A percentile compares a stretch with the other conserved stretches of the same genome.
Conservation (phyloP, 2,888 invertebrate species). For the Drosophila flavopinicola region DNA sequence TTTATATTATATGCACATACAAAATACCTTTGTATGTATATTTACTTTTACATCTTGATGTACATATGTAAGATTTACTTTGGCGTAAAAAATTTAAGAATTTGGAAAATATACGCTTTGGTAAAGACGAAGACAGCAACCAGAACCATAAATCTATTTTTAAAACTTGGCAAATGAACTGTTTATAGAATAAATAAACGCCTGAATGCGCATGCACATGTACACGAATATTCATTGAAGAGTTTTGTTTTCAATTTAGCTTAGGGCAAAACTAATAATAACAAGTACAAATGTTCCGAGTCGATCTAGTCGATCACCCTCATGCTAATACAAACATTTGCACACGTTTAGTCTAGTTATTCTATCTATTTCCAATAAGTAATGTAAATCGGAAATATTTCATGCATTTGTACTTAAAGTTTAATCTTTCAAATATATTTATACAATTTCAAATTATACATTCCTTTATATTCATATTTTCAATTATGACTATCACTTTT, state of each 20-base stretch:
- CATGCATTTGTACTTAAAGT: too few relatives aligned
- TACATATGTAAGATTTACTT: slow-evolving; percentile 26
- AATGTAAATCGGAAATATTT: too few relatives aligned
- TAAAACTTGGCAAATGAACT: slow-evolving; percentile 37
- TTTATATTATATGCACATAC: too few relatives aligned
- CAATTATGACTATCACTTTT: too few relatives aligned
- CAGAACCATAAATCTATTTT: slow-evolving; percentile 36
- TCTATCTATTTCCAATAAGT: too few relatives aligned
- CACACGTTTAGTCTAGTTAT: too few relatives aligned
- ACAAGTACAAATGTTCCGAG: too few relatives aligned
- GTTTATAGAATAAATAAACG: slow-evolving; percentile 23
- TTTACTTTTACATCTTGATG: slow-evolving; percentile 25
- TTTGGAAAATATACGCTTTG: slow-evolving; percentile 15
- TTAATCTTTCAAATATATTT: too few relatives aligned
- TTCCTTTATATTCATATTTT: too few relatives aligned
- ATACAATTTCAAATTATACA: too few relatives aligned
- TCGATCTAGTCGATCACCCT: too few relatives aligned
- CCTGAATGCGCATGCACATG: background rate
- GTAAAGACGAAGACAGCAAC: slow-evolving; percentile 3
- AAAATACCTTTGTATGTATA: slow-evolving; percentile 1
- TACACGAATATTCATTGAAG: background rate
- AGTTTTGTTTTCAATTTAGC: background rate
- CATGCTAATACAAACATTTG: too few relatives aligned
- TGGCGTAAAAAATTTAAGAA: slow-evolving; percentile 13
- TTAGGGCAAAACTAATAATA: background rate